These are phyloP conservation scores for Nyctalus aviator DNA, from an alignment of 2,797 vertebrate species.

Conservation along the genomic window DNA sequence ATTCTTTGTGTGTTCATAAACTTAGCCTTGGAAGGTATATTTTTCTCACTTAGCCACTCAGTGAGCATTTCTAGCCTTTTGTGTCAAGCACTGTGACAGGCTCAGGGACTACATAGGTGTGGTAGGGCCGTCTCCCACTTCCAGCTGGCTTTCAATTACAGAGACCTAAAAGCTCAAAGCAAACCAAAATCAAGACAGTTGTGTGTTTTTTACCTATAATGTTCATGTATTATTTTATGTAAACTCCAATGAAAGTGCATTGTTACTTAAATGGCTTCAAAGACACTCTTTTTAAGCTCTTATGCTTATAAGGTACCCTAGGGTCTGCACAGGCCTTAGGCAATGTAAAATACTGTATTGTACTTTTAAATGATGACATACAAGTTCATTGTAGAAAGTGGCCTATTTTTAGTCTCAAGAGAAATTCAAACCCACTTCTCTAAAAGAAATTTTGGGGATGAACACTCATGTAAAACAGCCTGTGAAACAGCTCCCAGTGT, in stretches of 20 bases:
- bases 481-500: not conserved
- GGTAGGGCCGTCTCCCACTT: not conserved
- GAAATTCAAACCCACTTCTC: not conserved
- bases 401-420: constrained; percentile 14
- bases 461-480: constrained; percentile 20
- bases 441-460: constrained; percentile 22
- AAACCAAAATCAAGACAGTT: not conserved
- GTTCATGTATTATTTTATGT: not conserved
- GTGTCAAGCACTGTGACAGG: not conserved
- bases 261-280: constrained; percentile 35
- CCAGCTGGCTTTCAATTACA: not conserved
- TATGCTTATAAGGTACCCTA: not conserved
- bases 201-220: not conserved
- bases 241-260: not conserved
- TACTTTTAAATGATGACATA: constrained; percentile 29
- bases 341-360: constrained; percentile 19
- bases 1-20: not conserved
- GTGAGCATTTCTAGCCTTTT: not conserved
- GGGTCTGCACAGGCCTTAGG: not conserved
- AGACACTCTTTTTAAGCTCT: not conserved
- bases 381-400: constrained; percentile 21
- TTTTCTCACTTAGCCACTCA: not conserved
- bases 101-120: not conserved
- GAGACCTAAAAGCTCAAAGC: not conserved
- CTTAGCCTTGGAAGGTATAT: not conserved